Percentiles rank a stretch among this genome's conserved stretches.
These are phyloP conservation scores for Psilopogon haemacephalus DNA, from an alignment of 2,113 vertebrate genomes.

Conservation along the genomic window DNA sequence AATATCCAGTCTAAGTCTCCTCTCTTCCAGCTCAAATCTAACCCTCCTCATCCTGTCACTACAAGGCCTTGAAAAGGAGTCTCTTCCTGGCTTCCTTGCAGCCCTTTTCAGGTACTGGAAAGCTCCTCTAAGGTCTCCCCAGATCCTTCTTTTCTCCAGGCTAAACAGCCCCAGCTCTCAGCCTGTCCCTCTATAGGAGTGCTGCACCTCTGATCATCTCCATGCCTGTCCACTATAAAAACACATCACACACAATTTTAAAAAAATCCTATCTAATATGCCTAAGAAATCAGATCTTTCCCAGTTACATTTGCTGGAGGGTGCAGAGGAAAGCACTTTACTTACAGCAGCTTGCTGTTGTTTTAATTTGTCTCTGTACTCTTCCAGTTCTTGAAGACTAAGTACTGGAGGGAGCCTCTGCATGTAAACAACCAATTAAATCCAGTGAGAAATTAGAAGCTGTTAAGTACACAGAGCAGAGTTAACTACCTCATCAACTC, in stretches of 20 bases:
- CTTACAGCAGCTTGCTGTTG: constrained; percentile 94
- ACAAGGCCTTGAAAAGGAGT: too few relatives aligned
- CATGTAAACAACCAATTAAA: constrained; percentile 21
- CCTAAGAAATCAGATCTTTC: neutral
- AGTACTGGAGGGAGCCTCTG: constrained; percentile 93
- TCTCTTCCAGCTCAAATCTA: too few relatives aligned
- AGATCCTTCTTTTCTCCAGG: too few relatives aligned
- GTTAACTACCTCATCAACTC: neutral
- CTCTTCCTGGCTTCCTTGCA: too few relatives aligned
- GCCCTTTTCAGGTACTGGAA: too few relatives aligned
- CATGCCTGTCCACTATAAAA: neutral
- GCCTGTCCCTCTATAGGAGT: too few relatives aligned
- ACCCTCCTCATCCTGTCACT: too few relatives aligned
- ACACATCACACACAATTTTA: neutral
- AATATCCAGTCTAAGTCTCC: too few relatives aligned
- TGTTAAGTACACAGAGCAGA: neutral
- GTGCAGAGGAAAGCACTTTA: constrained; percentile 1
- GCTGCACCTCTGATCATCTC: neutral
- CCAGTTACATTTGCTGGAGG: neutral
- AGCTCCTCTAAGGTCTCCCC: too few relatives aligned
- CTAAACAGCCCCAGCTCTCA: too few relatives aligned
- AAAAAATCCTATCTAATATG: neutral
- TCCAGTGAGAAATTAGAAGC: neutral
- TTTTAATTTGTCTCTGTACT: constrained; percentile 92
- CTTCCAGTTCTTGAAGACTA: constrained; percentile 92